These are phyloP conservation scores for Clarias fuscus DNA, from an alignment of 2,797 vertebrate species.

Conservation along the genomic window DNA sequence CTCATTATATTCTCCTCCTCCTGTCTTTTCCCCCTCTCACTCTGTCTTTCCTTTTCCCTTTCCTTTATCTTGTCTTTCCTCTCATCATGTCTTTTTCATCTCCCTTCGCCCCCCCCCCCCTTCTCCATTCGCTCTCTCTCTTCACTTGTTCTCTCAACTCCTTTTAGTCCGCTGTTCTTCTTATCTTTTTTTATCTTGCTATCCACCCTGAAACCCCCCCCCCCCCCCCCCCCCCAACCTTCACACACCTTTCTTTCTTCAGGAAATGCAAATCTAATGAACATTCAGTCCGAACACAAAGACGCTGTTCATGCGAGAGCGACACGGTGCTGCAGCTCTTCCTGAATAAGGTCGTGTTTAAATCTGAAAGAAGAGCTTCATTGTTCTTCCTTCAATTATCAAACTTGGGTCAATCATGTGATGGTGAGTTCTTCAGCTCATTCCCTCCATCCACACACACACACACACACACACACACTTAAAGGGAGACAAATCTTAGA, in stretches of 20 bases:
- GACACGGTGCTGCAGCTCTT: neutral
- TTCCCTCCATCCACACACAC: neutral
- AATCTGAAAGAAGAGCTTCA: slow-evolving; percentile 21
- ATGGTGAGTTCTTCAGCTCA: slow-evolving; percentile 33
- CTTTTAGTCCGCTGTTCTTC: no score
- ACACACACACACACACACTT: neutral
- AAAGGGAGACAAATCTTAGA: neutral
- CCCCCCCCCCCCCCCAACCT: no score
- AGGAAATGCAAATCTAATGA: neutral
- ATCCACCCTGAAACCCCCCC: neutral
- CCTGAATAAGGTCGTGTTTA: neutral
- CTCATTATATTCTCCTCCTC: no score
- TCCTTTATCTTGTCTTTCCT: neutral
- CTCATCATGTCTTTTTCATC: neutral
- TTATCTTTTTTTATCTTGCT: neutral
- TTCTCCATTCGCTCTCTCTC: no score
- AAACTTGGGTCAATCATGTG: slow-evolving; percentile 34
- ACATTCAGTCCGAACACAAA: neutral
- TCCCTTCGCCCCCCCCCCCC: no score
- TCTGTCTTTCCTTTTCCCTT: neutral
- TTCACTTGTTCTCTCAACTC: neutral
- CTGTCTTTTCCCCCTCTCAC: neutral
- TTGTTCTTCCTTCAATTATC: slow-evolving; percentile 20
- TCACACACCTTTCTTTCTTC: neutral
- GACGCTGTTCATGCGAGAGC: no score